These are phyloP conservation scores for Psittacula echo DNA, from an alignment of 2,797 vertebrate genomes.

Conservation along the genomic window DNA sequence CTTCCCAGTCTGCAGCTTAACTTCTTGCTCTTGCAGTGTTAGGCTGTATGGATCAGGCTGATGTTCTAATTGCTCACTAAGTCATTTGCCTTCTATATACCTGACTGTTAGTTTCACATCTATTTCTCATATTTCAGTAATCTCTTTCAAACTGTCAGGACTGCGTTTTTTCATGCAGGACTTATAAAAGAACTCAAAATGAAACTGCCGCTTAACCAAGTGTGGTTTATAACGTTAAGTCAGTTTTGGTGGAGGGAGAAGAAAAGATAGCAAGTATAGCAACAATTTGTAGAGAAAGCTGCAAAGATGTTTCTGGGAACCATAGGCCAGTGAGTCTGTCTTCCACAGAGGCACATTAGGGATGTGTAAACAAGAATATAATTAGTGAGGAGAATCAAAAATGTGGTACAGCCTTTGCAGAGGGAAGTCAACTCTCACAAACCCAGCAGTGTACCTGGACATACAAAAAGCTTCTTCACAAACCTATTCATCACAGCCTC, in stretches of 20 bases:
- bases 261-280: neutral
- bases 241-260: neutral
- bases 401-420: neutral
- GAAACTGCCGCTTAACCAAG: neutral
- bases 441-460: neutral
- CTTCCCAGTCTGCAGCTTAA: neutral
- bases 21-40: neutral
- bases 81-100: neutral
- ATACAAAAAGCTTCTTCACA: neutral
- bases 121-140: neutral
- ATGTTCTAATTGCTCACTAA: neutral
- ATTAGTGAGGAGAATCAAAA: neutral
- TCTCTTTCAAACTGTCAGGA: neutral
- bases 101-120: neutral
- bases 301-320: neutral
- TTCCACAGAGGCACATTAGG: neutral
- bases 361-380: neutral
- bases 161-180: neutral
- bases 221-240: neutral
- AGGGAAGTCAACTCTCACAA: neutral
- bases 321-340: neutral
- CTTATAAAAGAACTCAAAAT: neutral
- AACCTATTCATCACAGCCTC: neutral
- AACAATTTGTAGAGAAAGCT: neutral
- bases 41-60: rapidly evolving